A percentile compares a stretch with the other conserved stretches of the same genome.
Conservation (phyloP, 2,113 vertebrate species). For the Muntiacus muntjak region DNA sequence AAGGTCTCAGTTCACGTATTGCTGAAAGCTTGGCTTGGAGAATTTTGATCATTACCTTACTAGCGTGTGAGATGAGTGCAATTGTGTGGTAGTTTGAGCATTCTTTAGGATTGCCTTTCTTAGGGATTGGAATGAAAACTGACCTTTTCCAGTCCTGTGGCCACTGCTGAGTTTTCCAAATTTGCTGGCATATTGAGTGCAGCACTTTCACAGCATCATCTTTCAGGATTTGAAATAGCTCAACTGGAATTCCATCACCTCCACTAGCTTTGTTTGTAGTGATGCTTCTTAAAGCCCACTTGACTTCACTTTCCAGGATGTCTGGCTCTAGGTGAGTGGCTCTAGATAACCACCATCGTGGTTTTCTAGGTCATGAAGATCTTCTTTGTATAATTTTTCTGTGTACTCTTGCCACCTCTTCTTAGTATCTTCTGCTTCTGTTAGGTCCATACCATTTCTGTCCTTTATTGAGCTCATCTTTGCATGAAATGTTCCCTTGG, state of each 20-base stretch:
- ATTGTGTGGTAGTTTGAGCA: not conserved
- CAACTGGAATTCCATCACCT: not conserved
- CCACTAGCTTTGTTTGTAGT: not conserved
- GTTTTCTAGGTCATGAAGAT: not conserved
- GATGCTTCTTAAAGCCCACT: not conserved
- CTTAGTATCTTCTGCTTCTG: not conserved
- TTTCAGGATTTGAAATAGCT: not conserved
- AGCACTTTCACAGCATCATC: not conserved
- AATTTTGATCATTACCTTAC: not conserved
- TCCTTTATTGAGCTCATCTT: not conserved
- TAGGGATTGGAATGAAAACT: not conserved
- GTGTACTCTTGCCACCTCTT: not conserved
- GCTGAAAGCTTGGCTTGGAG: not conserved
- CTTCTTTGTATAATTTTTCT: not conserved
- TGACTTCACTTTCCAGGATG: not conserved
- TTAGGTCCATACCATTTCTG: not conserved
- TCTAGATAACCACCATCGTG: not conserved
- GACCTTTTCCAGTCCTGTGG: not conserved
- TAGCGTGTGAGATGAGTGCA: not conserved
- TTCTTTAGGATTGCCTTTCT: not conserved
- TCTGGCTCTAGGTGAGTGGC: not conserved
- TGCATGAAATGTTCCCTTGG: not conserved
- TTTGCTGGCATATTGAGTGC: not conserved
- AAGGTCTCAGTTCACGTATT: too few species aligned
- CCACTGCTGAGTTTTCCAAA: not conserved